These are phyloP conservation scores for Sceloporus tristichus DNA, from an alignment of 2,113 vertebrate species.

Conservation along the genomic window DNA sequence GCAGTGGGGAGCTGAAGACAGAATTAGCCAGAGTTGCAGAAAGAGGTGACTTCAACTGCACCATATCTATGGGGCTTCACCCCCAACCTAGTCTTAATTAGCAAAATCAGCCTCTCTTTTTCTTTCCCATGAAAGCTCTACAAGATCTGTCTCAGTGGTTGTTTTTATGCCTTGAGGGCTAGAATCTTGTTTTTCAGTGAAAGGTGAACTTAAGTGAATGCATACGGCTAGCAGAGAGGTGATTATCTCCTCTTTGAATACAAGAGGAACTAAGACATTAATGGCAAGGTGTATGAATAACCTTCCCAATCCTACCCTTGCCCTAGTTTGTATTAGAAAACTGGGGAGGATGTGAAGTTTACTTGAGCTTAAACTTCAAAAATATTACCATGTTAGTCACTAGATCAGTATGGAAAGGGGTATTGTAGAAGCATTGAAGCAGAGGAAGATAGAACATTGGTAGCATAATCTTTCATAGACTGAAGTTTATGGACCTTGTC, in stretches of 20 bases:
- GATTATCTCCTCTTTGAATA: background rate
- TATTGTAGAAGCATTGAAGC: background rate
- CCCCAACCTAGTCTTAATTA: background rate
- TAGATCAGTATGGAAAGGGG: too few species aligned
- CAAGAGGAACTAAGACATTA: background rate
- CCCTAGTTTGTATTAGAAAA: too few species aligned
- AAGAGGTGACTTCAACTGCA: background rate
- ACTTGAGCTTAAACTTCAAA: too few species aligned
- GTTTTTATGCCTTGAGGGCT: background rate
- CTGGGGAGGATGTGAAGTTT: too few species aligned
- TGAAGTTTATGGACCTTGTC: too few species aligned
- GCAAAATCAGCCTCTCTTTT: background rate
- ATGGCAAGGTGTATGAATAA: too few species aligned
- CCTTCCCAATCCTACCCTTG: too few species aligned
- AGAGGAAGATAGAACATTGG: background rate
- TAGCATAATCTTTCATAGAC: too few species aligned
- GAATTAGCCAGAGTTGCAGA: background rate
- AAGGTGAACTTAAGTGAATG: background rate
- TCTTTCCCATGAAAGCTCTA: background rate
- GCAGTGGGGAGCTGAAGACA: background rate
- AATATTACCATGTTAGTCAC: too few species aligned
- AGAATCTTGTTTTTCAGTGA: constrained; percentile 12
- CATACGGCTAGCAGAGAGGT: background rate
- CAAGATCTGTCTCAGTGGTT: background rate
- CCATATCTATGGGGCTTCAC: too few species aligned